phyloP scores from a whole-genome alignment of 2,888 invertebrate genomes.

The Oxytorus armatus region DNA sequence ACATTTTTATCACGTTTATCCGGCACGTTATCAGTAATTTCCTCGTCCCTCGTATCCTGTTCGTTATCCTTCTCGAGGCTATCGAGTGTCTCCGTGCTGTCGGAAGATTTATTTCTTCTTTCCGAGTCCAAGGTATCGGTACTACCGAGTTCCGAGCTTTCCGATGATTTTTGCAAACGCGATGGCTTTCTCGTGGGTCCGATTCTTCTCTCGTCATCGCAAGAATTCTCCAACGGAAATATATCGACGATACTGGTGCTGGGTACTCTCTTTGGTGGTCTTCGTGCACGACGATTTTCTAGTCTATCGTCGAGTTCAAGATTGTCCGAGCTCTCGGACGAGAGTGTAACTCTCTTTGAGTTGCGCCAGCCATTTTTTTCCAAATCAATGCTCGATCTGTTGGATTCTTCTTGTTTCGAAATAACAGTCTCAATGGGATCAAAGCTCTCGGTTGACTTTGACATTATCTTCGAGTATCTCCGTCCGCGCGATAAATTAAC shows the following conservation, averaged over 20 bases:
- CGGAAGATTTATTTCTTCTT: slow-evolving; percentile 80
- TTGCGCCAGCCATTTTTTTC: slow-evolving; percentile 69
- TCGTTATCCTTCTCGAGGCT: slow-evolving; percentile 81
- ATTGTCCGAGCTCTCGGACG: slow-evolving; percentile 82
- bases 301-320: slow-evolving; percentile 78
- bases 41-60: slow-evolving; percentile 78
- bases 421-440: slow-evolving; percentile 73
- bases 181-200: slow-evolving; percentile 74
- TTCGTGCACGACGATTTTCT: slow-evolving; percentile 77
- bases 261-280: slow-evolving; percentile 77
- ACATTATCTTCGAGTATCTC: slow-evolving; percentile 75
- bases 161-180: slow-evolving; percentile 81
- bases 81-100: slow-evolving; percentile 82
- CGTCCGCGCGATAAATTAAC: slow-evolving; percentile 75
- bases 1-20: slow-evolving; percentile 79
- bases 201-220: slow-evolving; percentile 72
- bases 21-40: slow-evolving; percentile 72
- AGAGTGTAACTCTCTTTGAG: slow-evolving; percentile 75
- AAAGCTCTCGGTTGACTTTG: slow-evolving; percentile 81
- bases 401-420: slow-evolving; percentile 67
- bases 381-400: slow-evolving; percentile 60
- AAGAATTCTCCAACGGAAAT: slow-evolving; percentile 66
- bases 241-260: slow-evolving; percentile 77
- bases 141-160: slow-evolving; percentile 82
- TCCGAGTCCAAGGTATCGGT: slow-evolving; percentile 82